phyloP scores from a whole-genome alignment of 2,888 invertebrate species.

The Seira ritae region DNA sequence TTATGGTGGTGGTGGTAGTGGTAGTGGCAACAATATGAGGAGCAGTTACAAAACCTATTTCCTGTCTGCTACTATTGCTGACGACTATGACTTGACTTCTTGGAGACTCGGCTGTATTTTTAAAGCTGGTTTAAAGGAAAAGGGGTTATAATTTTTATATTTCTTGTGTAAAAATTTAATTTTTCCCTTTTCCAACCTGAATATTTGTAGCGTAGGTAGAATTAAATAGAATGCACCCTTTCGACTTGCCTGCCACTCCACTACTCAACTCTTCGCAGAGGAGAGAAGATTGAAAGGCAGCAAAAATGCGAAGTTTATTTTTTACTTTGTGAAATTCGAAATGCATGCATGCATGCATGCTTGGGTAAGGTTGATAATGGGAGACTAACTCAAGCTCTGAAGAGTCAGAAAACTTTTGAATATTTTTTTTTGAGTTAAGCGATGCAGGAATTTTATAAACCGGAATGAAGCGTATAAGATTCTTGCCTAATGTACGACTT shows the following conservation, averaged over 20 bases:
- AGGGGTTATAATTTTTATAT: neutral
- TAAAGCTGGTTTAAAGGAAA: neutral
- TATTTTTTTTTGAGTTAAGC: neutral
- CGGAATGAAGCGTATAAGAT: constrained; percentile 50
- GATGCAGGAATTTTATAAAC: constrained; percentile 59
- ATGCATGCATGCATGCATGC: constrained; percentile 32
- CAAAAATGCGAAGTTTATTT: constrained; percentile 17
- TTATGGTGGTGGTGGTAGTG: neutral
- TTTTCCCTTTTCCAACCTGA: constrained; percentile 7
- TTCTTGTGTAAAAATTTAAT: constrained; percentile 5
- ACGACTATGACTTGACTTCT: neutral
- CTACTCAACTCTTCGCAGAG: neutral
- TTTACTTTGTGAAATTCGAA: constrained; percentile 25
- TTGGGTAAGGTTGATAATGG: constrained; percentile 56
- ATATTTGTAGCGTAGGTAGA: neutral
- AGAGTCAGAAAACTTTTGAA: neutral
- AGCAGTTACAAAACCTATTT: constrained; percentile 17
- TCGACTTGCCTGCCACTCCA: constrained; percentile 6
- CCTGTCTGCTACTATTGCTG: constrained; percentile 8
- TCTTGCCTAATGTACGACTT: constrained; percentile 47
- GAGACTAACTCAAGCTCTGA: too few relatives aligned
- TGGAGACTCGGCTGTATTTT: neutral
- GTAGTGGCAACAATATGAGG: neutral
- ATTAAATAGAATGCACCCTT: neutral
- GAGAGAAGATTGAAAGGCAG: neutral